Evolutionary conservation across 2,888 invertebrate species (phyloP), one percentile per base, ranked within the genome.

Genomic region (Salticus scenicus): DNA sequence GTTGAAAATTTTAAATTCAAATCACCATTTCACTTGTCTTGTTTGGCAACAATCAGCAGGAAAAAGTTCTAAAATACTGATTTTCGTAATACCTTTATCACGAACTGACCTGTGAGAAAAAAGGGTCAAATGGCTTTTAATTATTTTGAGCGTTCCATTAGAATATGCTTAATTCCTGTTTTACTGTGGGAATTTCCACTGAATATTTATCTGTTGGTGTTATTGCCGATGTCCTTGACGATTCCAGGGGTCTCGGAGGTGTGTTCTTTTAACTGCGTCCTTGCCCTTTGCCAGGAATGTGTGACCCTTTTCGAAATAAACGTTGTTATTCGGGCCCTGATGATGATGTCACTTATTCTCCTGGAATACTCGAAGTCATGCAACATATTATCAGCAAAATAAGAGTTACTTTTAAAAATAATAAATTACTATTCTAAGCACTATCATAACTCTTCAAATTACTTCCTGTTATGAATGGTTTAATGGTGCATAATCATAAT

Each of bases 401-500:
- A 37, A 37, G n/a, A 37, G 37, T 37, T 37, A 37, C 10, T 37
- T 37, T 7, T 10, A 37, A 37, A 17, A 17, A 17, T 2, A 2
- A 5, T 47, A 14, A 14, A 47, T 24, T 57, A 24, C 24, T 57
- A 57, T 57, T 20, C 24, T 24, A 57, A 24, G 1, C 24, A 57
- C 24, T 57, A 57, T 24, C 24, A 24, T 24, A 5, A 4, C 7
- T 47, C 2, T 17, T 57, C 12, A 20, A 57, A 24, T 57, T 57
- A 57, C 57, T 57, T 57, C 57, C 57, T 57, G 57, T 57, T 57
- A 57, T 57, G 57, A 24, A 57, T 57, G 24, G 17, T 5, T 57
- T 24, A 57, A 57, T 57, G 57, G 12, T 57, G 24, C 57, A 57
- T 47, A 47, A 47, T 47, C 42, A 47, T 17, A 47, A 47, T 47